Conservation (phyloP, 2,113 vertebrate genomes). For the Microtus ochrogaster region DNA sequence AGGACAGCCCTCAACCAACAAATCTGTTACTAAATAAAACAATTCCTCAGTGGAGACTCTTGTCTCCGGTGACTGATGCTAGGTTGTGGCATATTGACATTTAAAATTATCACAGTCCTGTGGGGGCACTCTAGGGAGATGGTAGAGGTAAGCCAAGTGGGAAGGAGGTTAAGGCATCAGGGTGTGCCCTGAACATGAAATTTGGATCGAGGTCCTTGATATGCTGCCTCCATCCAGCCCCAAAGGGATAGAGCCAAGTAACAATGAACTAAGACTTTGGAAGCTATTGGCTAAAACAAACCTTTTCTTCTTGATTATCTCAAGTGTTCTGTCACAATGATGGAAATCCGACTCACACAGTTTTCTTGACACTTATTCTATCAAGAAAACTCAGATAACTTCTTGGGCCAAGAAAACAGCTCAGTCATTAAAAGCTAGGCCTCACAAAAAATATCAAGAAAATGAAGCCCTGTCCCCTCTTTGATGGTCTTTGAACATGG, state of each 20-base stretch:
- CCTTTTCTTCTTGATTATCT: neutral
- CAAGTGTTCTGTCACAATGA: neutral
- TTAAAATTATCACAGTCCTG: neutral
- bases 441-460: neutral
- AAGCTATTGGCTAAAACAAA: neutral
- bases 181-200: neutral
- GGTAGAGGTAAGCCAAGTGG: neutral
- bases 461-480: neutral
- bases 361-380: neutral
- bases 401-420: neutral
- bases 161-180: neutral
- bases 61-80: neutral
- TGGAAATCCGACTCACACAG: neutral
- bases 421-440: neutral
- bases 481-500: neutral
- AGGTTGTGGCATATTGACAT: neutral
- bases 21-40: neutral
- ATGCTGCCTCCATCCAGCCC: neutral
- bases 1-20: neutral
- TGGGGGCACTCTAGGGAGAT: neutral
- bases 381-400: neutral
- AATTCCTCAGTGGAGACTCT: neutral
- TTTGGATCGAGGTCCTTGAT: neutral
- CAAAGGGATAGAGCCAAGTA: neutral
- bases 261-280: neutral